phyloP scores from a whole-genome alignment of 2,113 vertebrate genomes.

The Scalopus aquaticus region DNA sequence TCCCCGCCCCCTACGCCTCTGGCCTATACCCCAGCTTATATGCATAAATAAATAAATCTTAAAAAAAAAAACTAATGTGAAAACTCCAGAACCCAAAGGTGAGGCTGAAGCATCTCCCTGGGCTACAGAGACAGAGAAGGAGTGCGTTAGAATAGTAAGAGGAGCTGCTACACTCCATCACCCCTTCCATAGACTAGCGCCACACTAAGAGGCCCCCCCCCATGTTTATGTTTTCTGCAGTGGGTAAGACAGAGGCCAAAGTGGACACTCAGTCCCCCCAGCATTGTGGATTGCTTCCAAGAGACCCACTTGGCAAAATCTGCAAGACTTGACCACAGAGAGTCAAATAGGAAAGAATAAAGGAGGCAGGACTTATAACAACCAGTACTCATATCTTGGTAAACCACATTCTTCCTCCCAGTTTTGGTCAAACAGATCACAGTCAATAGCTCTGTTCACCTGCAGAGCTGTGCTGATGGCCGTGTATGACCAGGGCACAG shows the following conservation, averaged over 20 bases:
- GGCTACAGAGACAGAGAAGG: not conserved
- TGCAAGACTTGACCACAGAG: not conserved
- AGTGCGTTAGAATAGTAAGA: not conserved
- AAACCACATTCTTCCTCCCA: not conserved
- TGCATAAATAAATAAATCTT: no score
- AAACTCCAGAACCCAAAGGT: not conserved
- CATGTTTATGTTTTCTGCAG: not conserved
- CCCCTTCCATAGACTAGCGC: not conserved
- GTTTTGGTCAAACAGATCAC: not conserved
- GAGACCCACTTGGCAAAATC: not conserved
- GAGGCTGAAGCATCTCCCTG: not conserved
- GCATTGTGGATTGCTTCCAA: not conserved
- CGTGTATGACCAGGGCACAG: not conserved
- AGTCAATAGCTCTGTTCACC: not conserved
- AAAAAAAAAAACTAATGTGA: not conserved
- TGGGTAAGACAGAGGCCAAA: not conserved
- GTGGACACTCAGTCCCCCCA: not conserved
- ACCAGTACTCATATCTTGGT: not conserved
- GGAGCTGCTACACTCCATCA: not conserved
- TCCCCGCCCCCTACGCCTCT: no score
- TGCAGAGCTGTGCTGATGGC: not conserved
- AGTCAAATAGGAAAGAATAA: not conserved
- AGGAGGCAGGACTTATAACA: not conserved
- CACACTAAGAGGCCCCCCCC: not conserved
- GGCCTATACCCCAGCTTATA: no score